Evolutionary conservation across 2,113 vertebrate genomes (phyloP).

Genomic region (Cepphus grylle): DNA sequence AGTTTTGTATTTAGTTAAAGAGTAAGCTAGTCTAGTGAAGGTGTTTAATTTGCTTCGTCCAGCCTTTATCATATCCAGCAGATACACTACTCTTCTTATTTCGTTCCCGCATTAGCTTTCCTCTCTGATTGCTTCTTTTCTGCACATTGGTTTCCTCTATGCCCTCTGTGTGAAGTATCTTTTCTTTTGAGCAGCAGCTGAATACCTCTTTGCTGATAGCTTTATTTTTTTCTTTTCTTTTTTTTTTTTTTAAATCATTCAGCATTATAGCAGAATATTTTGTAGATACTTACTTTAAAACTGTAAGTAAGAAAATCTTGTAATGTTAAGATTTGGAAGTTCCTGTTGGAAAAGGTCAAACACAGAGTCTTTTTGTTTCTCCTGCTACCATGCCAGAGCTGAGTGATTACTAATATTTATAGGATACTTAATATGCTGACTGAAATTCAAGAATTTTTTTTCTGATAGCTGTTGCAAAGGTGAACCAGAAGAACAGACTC

Average conservation of each 20-base stretch:
- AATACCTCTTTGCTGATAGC: not conserved
- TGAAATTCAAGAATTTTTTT: not conserved
- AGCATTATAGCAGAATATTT: not conserved
- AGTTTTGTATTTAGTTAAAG: not conserved
- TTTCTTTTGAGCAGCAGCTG: not conserved
- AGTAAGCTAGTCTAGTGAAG: not conserved
- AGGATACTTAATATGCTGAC: not conserved
- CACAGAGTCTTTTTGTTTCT: not conserved
- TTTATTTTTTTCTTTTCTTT: not conserved
- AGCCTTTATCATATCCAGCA: not conserved
- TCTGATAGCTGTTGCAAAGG: not conserved
- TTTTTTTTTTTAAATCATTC: not conserved
- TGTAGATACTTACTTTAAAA: not conserved
- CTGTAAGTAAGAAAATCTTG: not conserved
- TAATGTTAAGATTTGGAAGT: not conserved
- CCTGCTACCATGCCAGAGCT: not conserved
- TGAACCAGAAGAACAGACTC: not conserved
- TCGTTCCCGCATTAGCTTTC: not conserved
- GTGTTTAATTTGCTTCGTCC: constrained; percentile 50
- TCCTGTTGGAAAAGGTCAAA: not conserved
- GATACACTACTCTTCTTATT: not conserved
- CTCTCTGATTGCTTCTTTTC: not conserved
- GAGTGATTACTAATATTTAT: not conserved
- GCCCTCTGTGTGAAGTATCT: not conserved
- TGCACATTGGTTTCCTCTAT: constrained; percentile 2